Percentiles rank a stretch among this genome's conserved stretches.
Evolutionary conservation across 2,888 invertebrate species (phyloP).

Genomic region (Nomada hirtipes): DNA sequence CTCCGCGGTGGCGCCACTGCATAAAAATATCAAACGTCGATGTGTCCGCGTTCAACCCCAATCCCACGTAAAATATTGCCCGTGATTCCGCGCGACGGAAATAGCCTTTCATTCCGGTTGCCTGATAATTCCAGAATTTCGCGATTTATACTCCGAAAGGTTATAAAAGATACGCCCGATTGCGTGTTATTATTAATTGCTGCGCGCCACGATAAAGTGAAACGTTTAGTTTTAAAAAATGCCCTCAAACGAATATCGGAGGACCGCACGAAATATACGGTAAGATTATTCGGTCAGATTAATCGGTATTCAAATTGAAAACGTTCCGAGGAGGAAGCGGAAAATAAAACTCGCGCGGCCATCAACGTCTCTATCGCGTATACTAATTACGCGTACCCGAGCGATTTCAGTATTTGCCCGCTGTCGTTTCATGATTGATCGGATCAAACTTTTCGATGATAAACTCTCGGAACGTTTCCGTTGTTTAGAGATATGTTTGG

Average conservation of each 20-base stretch:
- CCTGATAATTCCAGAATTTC: conserved; percentile 75
- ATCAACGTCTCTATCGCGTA: conserved; percentile 60
- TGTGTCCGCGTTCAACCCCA: conserved; percentile 80
- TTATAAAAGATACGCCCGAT: conserved; percentile 73
- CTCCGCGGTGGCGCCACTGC: conserved; percentile 81
- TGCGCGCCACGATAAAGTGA: conserved; percentile 70
- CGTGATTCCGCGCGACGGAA: conserved; percentile 78
- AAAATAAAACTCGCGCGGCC: conserved; percentile 53
- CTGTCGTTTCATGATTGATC: conserved; percentile 41
- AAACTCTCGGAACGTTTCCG: conserved; percentile 18
- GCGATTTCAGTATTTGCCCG: conserved; percentile 33
- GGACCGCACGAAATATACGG: conserved; percentile 65
- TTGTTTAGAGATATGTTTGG: conserved; percentile 12
- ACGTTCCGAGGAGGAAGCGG: conserved; percentile 31
- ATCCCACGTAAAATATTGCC: conserved; percentile 83
- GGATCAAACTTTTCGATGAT: conserved; percentile 35
- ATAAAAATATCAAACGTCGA: conserved; percentile 84
- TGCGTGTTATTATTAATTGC: conserved; percentile 73
- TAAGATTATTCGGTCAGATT: conserved; percentile 70
- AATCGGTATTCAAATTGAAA: conserved; percentile 61
- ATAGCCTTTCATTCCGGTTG: conserved; percentile 77
- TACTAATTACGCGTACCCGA: conserved; percentile 45
- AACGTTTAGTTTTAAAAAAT: conserved; percentile 69
- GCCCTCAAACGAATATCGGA: conserved; percentile 69
- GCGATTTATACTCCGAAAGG: conserved; percentile 73